Base-by-base conservation (phyloP, 35 echinoderm and acorn worm species). In the Patiria miniata region DNA sequence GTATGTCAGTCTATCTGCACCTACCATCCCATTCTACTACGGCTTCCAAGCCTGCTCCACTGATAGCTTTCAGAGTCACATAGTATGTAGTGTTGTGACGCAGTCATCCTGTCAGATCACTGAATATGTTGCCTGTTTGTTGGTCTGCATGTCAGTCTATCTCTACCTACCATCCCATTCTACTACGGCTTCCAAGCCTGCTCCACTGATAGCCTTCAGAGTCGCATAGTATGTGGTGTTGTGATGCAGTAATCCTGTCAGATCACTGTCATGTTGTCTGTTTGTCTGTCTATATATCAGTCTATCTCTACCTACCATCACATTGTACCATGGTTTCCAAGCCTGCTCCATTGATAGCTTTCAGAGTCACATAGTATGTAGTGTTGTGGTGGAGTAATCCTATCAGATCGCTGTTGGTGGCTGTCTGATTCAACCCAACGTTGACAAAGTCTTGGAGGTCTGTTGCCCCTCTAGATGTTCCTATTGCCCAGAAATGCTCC, bases 401-500 rank as follows among this genome's bases (percentile, higher is more conserved):
- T 15, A 39, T 5, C 18, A 90, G 39, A 30, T 83, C 68, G 0
- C 44, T 54, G 37, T 90, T 90, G 9, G 22, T 50, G 6, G 36
- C 88, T 83, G 42, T 30, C 50, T 81, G 80, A 10, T 50, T 61
- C 17, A 83, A 50, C 0, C 80, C 79, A 77, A 90, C 80, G 40
- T 54, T 73, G 30, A 76, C 80, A 83, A 90, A 90, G 50, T 61
- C 39, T 83, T 90, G 88, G 10, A 90, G 36, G 19, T 90, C 80
- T 33, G 80, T 83, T 28, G 37, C 58, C 19, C 88, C 88, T 52
- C 79, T 80, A 1, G 29, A 39, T 1, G 88, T 77, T 52, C 88
- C 88, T 29, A 90, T 90, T 12, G 88, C 79, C 88, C 88, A 90
- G 16, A 36, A 56, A 52, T 90, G 68, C 19, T 83, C 88, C 80